A percentile compares a stretch with the other conserved stretches of the same genome.
Conservation (phyloP, 2,888 invertebrate genomes). For the Ptilodon capucinus region DNA sequence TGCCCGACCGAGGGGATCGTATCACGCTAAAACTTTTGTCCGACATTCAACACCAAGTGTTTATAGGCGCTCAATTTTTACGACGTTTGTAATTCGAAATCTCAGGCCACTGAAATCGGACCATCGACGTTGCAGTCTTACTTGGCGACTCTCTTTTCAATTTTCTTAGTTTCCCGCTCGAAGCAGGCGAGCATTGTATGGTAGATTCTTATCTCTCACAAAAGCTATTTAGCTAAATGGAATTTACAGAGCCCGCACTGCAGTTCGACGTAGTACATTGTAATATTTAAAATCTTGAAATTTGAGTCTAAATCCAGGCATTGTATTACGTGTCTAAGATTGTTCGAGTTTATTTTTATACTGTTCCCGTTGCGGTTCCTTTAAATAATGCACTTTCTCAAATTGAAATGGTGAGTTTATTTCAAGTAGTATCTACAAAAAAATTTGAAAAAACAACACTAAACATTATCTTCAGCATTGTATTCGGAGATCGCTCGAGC, state of each 20-base stretch:
- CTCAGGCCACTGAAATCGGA: conserved; percentile 77
- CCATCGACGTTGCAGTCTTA: conserved; percentile 71
- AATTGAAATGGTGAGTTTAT: conserved; percentile 55
- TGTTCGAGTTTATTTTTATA: conserved; percentile 57
- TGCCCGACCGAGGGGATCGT: conserved; percentile 70
- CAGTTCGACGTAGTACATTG: conserved; percentile 80
- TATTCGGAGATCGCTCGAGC: conserved; percentile 38
- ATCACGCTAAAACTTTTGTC: conserved; percentile 68
- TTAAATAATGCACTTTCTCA: conserved; percentile 65
- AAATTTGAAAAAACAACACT: conserved; percentile 20
- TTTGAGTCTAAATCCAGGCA: conserved; percentile 71
- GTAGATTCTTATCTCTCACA: conserved; percentile 80
- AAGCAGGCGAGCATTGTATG: conserved; percentile 79
- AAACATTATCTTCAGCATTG: conserved; percentile 29
- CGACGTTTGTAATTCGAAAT: conserved; percentile 72
- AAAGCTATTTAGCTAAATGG: conserved; percentile 83
- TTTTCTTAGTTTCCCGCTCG: conserved; percentile 79
- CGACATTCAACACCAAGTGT: conserved; percentile 58
- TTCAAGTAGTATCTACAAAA: conserved; percentile 26
- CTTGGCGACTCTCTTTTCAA: conserved; percentile 81
- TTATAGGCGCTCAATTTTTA: conserved; percentile 73
- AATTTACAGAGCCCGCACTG: conserved; percentile 82
- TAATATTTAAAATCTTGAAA: conserved; percentile 81
- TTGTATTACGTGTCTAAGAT: conserved; percentile 72
- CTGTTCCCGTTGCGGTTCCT: conserved; percentile 42